A percentile compares a stretch with the other conserved stretches of the same genome.
Evolutionary conservation across 2,113 vertebrate genomes (phyloP).

Genomic region (Cnemophilus loriae): DNA sequence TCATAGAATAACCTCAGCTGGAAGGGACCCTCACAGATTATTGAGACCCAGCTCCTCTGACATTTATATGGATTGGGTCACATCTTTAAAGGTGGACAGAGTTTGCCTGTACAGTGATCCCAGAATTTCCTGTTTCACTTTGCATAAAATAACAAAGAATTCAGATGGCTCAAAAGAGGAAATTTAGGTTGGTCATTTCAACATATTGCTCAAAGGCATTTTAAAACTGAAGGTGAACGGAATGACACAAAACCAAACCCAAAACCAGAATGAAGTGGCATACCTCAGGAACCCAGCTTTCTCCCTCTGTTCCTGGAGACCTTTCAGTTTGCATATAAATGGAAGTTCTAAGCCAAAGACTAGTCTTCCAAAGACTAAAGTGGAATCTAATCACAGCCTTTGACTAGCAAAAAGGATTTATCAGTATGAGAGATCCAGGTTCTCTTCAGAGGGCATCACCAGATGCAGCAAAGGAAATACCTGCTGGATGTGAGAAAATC

Average conservation of each 20-base stretch:
- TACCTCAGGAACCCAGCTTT: neutral
- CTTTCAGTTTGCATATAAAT: neutral
- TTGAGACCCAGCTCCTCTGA: rapidly evolving
- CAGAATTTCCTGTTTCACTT: neutral
- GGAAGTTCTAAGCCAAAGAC: neutral
- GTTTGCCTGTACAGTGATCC: neutral
- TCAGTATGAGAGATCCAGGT: neutral
- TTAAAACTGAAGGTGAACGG: neutral
- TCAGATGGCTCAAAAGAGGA: neutral
- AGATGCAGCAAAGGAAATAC: neutral
- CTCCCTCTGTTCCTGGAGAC: neutral
- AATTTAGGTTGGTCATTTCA: neutral
- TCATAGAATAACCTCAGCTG: neutral
- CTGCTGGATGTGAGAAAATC: neutral
- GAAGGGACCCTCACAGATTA: neutral
- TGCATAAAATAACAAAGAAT: neutral
- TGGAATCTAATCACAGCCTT: neutral
- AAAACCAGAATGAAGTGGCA: neutral
- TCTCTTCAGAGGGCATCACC: neutral
- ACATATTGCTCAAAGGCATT: neutral
- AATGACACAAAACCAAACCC: neutral
- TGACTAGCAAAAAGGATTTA: neutral
- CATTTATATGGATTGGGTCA: neutral
- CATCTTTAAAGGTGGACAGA: neutral
- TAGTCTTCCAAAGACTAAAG: neutral